Evolutionary conservation across 2,113 vertebrate genomes (phyloP).

Genomic region (Antigone vipio): DNA sequence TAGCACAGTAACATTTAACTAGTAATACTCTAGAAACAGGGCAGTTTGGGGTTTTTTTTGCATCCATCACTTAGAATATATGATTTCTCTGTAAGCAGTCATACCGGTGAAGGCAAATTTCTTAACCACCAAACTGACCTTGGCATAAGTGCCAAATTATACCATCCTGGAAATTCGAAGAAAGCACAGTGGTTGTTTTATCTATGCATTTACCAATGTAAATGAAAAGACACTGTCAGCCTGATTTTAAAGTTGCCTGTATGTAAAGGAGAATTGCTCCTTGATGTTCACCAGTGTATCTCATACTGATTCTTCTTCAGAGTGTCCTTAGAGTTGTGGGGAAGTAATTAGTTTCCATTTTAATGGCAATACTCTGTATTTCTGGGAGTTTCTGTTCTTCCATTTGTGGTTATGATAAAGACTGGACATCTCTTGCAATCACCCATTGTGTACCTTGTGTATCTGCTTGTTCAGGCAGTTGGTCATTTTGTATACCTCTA

Average conservation of each 20-base stretch:
- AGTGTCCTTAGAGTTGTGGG: background rate
- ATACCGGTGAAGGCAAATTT: background rate
- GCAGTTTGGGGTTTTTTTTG: background rate
- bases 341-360: background rate
- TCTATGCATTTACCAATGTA: background rate
- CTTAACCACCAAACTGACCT: background rate
- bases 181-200: background rate
- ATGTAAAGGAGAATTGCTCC: background rate
- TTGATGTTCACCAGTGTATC: background rate
- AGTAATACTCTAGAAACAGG: background rate
- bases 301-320: background rate
- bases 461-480: background rate
- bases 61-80: background rate
- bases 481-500: background rate
- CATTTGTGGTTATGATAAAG: background rate
- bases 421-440: background rate
- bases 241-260: background rate
- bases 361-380: background rate
- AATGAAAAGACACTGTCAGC: background rate
- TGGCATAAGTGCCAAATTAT: background rate
- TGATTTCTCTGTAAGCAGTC: background rate
- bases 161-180: background rate
- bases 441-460: background rate
- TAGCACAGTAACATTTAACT: background rate
- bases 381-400: background rate